Base-by-base conservation (phyloP, 2,888 invertebrate genomes). In the Drosophila borealis region DNA sequence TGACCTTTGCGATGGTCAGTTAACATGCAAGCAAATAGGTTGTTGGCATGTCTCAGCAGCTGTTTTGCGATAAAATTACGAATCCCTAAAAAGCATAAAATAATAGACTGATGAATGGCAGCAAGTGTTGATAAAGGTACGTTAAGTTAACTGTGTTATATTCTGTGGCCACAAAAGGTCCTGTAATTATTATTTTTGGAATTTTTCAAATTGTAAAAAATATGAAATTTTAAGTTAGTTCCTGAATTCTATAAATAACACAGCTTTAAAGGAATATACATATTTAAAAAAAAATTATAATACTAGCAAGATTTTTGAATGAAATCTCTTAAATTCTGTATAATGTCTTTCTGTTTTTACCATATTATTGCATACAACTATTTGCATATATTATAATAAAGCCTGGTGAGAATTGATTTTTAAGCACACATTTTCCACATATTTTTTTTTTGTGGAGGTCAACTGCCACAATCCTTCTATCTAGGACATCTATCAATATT, bases 11-110 rank as follows among this genome's bases (percentile, higher is more conserved):
- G n/a, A 25, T 21, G n/a, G n/a, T 45, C 45, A 45, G n/a, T 8
- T 45, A 17, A 41, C 41, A 17, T 41, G 41, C 41, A 17, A 41
- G 41, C 41, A 41, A 41, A 41, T 41, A 17, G 14, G 41, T 17
- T 41, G 17, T 9, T 4, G 17, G 4, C 9, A 41, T 17, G 41
- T 17, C 10, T 17, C 41, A 41, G 39, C 39, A 39, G 39, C 14
- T 37, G n/a, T 8, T 37, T n/a, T n/a, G 37, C 3, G 2, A 14
- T 39, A 39, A 10, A 14, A 39, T 17, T 10, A 10, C 3, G 9
- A 17, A 41, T 10, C 17, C 9, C 2, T 17, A 4, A 10, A 9
- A 0, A 41, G 17, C 14, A 4, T 13, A 2, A 2, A 42, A 19
- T 42, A 14, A 42, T 42, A 21, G 5, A 19, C 19, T 11, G 5